Evolutionary conservation across 2,797 vertebrate genomes (phyloP), one percentile per base, ranked within the genome.

Genomic region (Kryptolebias ocellatus): DNA sequence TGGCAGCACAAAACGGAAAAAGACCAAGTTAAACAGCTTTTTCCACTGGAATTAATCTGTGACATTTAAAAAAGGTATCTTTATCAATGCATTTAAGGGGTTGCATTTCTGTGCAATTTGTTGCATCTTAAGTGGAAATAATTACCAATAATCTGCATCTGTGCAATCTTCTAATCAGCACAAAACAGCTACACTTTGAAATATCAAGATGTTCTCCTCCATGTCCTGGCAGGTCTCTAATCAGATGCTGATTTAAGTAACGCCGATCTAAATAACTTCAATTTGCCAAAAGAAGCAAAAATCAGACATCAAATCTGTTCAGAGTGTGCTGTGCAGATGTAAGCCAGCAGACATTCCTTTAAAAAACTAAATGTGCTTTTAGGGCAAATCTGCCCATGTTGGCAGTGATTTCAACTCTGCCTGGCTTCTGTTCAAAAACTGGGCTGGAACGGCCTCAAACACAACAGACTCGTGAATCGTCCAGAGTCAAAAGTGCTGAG

Each of bases 301-400:
- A 11, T 53, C 34, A 57, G 31, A 37, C 28, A 70, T 60, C 16
- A 62, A 51, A 66, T 14, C 28, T 27, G 57, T 45, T 70, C 34
- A 49, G 31, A 62, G 55, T 9, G 10, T 12, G 34, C 47, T 57
- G 10, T 37, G 46, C 53, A 77, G 60, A 68, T 70, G 55, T 57
- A 62, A 79, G 59, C 54, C 76, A 66, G 68, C 58, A 37, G 70
- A 75, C 67, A 73, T 76, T 84, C 76, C 66, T 87, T 72, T 57
- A 66, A 70, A 56, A 78, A 60, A 72, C 59, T 64, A 80, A 83
- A 80, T 52, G 55, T 87, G 82, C 74, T 85, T 83, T 77, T 69
- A 65, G 60, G 53, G 76, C 67, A 71, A 66, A 69, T 80, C 63
- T 74, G 54, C 70, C 74, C 70, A 65, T 67, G 70, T 78, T 83